Evolutionary conservation across 2,113 vertebrate genomes (phyloP), one percentile per base, ranked within the genome.

Genomic region (Felis chaus): DNA sequence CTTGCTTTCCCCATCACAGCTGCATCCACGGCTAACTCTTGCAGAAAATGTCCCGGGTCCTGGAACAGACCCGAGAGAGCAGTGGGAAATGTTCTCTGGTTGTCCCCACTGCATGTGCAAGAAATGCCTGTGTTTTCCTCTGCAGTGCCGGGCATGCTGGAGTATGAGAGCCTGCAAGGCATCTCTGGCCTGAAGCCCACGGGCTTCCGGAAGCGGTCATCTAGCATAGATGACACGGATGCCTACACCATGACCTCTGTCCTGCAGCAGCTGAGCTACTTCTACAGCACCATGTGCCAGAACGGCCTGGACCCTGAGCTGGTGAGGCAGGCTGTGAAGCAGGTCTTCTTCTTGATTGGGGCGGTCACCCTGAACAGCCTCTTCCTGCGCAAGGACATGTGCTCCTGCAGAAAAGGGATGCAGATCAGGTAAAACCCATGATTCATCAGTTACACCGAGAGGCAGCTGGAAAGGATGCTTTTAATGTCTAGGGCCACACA

Each of bases 361-460:
- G 99, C 99, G 0, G 98, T 99, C 90, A 99, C 99, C 14, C 99
- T 99, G 81, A 99, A 99, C 95, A 99, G 99, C 96, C 99, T 99
- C 90, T 99, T 99, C 97, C 99, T 99, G n/a, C 99, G 99, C 93
- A 99, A 99, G 98, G 99, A 99, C 97, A 99, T 99, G 99, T 99
- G 99, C 97, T 99, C 99, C 18, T 99, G 99, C 97, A 99, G 99
- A 48, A 99, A 99, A 98, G 99, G 99, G 95, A 99, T 99, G 99
- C 99, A 99, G 97, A 99, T 99, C 98, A 99, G 99, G 99, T 99
- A 97, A 97, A 97, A 73, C 68, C 93, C 88, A 5, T 2, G 8
- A 19, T 33, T 55, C 63, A 0, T 15, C 16, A 0, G 57, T 8
- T 3, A 8, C 2, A 18, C 63, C n/a, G 29, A 50, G 29, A 86